These are phyloP conservation scores for Oxyteleia sp. DNA, from an alignment of 2,888 invertebrate species.

Conservation along the genomic window DNA sequence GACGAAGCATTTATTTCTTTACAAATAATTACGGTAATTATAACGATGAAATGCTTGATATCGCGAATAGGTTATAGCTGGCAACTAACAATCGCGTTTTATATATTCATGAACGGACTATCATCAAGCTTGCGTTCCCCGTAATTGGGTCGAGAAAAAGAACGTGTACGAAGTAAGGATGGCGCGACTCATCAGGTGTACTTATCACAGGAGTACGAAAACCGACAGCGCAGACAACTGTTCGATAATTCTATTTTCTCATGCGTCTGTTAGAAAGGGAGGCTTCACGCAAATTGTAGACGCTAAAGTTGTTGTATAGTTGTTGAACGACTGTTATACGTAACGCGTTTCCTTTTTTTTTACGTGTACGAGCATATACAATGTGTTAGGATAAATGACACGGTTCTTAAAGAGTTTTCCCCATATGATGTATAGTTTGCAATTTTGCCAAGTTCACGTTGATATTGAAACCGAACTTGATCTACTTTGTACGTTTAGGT, in stretches of 20 bases:
- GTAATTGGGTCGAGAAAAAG: conserved; percentile 57
- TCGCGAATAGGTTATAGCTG: conserved; percentile 30
- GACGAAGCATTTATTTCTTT: conserved; percentile 9
- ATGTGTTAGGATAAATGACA: conserved; percentile 40
- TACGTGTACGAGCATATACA: conserved; percentile 3
- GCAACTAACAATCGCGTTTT: conserved; percentile 35
- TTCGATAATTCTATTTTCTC: conserved; percentile 32
- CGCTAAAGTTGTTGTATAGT: conserved; percentile 16
- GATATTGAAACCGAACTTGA: conserved; percentile 48
- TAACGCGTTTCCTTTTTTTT: conserved; percentile 24
- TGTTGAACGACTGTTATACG: background rate
- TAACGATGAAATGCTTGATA: conserved; percentile 31
- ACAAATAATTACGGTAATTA: conserved; percentile 51
- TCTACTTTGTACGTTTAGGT: conserved; percentile 38
- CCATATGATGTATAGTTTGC: conserved; percentile 36
- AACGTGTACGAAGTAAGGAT: conserved; percentile 49
- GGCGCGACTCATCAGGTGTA: conserved; percentile 22
- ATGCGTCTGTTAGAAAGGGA: background rate
- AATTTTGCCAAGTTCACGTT: conserved; percentile 51
- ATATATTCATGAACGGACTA: conserved; percentile 58
- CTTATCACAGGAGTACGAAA: conserved; percentile 26
- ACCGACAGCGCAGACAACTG: background rate
- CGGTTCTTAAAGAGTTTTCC: conserved; percentile 34
- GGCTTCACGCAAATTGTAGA: conserved; percentile 4
- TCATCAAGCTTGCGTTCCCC: conserved; percentile 38